phyloP scores from a whole-genome alignment of 2,113 vertebrate species.

The Pituophis catenifer region DNA sequence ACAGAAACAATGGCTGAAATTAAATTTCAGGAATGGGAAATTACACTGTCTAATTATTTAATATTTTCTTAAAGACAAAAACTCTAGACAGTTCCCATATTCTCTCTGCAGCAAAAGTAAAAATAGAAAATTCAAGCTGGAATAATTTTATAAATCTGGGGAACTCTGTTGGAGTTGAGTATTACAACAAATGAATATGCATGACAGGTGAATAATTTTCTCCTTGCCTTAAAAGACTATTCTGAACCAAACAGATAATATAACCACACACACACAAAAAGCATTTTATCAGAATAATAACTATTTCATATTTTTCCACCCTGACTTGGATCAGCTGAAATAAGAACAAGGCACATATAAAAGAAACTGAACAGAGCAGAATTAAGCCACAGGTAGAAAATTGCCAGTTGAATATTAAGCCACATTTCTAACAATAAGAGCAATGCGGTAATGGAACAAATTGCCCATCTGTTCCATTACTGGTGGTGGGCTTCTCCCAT shows the following conservation, averaged over 20 bases:
- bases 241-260: background rate
- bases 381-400: background rate
- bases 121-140: background rate
- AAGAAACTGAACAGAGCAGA: background rate
- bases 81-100: background rate
- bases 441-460: background rate
- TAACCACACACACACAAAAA: background rate
- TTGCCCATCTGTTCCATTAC: background rate
- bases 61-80: background rate
- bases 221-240: background rate
- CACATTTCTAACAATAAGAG: background rate
- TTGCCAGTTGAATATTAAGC: background rate
- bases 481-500: background rate
- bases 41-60: background rate
- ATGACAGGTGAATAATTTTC: background rate
- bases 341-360: background rate
- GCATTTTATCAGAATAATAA: background rate
- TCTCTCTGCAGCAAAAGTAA: constrained; percentile 4
- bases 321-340: background rate
- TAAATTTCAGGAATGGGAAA: background rate
- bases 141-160: background rate
- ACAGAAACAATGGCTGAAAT: background rate
- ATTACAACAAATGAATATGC: background rate
- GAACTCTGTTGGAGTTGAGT: background rate
- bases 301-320: background rate